A percentile compares a stretch with the other conserved stretches of the same genome.
phyloP scores from a whole-genome alignment of 1,140 invertebrate species.

The Episyrphus balteatus region DNA sequence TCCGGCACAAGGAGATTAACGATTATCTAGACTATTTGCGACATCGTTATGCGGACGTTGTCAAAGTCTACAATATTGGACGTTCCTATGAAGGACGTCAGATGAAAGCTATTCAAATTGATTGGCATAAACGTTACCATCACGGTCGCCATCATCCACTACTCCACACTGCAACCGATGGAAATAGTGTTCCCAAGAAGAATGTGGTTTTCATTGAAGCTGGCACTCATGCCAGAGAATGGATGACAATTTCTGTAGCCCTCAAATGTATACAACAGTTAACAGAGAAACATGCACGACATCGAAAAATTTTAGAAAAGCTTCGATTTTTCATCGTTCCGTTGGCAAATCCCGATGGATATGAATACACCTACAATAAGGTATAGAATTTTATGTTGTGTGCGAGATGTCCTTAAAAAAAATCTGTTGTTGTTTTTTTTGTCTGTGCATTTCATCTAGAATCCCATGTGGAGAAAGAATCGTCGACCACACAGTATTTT shows the following conservation, averaged over 20 bases:
- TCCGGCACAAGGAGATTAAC: conserved; percentile 28
- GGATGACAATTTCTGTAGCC: conserved; percentile 48
- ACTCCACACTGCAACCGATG: not conserved
- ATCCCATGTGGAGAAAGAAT: conserved; percentile 46
- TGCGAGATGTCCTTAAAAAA: not conserved
- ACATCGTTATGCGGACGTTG: conserved; percentile 36
- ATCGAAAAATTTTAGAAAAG: conserved; percentile 38
- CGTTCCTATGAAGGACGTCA: conserved; percentile 42
- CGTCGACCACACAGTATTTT: conserved; percentile 29
- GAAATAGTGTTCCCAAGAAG: conserved; percentile 5
- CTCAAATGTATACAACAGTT: conserved; percentile 53
- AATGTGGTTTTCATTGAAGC: conserved; percentile 40
- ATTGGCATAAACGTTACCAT: conserved; percentile 19
- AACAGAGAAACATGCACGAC: conserved; percentile 33
- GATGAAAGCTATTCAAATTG: conserved; percentile 43
- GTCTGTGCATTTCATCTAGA: conserved; percentile 7
- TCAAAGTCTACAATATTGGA: conserved; percentile 41
- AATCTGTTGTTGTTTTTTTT: not conserved
- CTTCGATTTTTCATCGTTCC: conserved; percentile 53
- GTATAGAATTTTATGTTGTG: conserved; percentile 6
- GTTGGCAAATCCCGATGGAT: conserved; percentile 45
- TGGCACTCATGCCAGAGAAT: conserved; percentile 55
- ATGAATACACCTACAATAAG: conserved; percentile 33
- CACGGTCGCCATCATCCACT: not conserved
- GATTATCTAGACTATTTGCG: conserved; percentile 36